Conservation (phyloP, 2,113 vertebrate species). For the Corythaixoides concolor region DNA sequence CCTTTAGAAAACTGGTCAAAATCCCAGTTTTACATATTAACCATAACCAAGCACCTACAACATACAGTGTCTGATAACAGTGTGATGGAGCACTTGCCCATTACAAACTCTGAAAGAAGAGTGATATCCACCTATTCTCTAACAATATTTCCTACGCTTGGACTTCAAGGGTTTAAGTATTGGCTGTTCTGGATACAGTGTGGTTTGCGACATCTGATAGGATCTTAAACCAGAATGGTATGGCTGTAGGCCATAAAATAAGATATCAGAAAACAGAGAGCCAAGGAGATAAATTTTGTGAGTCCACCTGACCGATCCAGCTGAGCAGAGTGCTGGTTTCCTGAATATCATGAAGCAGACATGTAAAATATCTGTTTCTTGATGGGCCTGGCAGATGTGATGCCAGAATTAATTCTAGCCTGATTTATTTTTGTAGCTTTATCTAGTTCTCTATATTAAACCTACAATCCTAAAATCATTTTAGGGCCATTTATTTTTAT, state of each 20-base stretch:
- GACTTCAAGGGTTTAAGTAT: neutral
- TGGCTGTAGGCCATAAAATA: slow-evolving; percentile 29
- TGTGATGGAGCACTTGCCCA: neutral
- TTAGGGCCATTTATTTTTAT: slow-evolving; percentile 72
- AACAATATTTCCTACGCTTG: neutral
- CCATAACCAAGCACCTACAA: neutral
- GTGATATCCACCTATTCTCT: neutral
- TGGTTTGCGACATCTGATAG: slow-evolving; percentile 39
- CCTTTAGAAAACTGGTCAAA: neutral
- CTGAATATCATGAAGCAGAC: slow-evolving; percentile 23
- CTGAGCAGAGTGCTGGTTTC: neutral
- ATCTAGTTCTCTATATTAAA: slow-evolving; percentile 65
- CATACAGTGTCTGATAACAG: neutral
- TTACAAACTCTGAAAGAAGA: neutral
- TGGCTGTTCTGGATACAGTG: neutral
- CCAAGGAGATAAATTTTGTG: slow-evolving; percentile 32
- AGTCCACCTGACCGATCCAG: slow-evolving; percentile 25
- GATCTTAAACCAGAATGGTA: slow-evolving; percentile 31
- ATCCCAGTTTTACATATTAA: neutral
- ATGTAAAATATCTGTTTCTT: slow-evolving; percentile 58
- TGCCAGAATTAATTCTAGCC: slow-evolving; percentile 52
- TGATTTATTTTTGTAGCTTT: slow-evolving; percentile 63
- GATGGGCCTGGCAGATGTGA: slow-evolving; percentile 51
- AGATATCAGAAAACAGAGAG: slow-evolving; percentile 9
- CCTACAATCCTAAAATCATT: slow-evolving; percentile 69